Base-by-base conservation (phyloP, 1,140 invertebrate genomes). In the Diorhabda elongata region DNA sequence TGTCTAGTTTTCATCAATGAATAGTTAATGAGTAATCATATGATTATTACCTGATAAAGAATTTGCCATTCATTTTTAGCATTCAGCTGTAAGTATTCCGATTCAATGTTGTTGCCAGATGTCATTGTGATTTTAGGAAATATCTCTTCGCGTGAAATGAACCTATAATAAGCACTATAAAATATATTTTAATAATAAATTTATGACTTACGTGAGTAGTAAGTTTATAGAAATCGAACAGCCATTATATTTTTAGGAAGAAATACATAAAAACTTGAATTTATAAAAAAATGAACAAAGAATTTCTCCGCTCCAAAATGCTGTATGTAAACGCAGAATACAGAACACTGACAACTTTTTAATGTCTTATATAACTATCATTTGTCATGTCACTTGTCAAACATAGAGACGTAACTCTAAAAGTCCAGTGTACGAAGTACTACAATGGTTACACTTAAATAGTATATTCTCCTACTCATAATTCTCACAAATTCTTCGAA, bases 61-160 rank as follows among this genome's bases (percentile, higher is more conserved):
- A 84, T 78, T 60, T 84, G 76, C 90, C 90, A 92, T 67, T 85
- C 85, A 77, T 84, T 84, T 72, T 84, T 86, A 52, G 83, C 82
- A 71, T 86, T 86, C 77, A 91, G 85, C 73, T 89, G 85, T 70
- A 84, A 82, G 79, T 88, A 91, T 82, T 91, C 89, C 3, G 83
- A 83, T 82, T 90, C 89, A 69, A 91, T 83, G 72, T 83, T 85
- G 77, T 84, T 86, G 58, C 64, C 64, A 66, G 64, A 66, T 66
- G 64, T 66, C 64, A 66, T 66, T 58, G 64, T 66, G 58, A 52
- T 52, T 52, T 52, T 52, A 52, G 4, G 47, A 52, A 52, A 52
- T 52, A 52, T 8, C 47, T 52, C 26, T 52, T 52, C 6, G 47
- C 47, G 6, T 52, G 6, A 6, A 52, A 4, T 8, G 47, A 52